Conservation (phyloP, 2,113 vertebrate species). For the Sciurus niger region DNA sequence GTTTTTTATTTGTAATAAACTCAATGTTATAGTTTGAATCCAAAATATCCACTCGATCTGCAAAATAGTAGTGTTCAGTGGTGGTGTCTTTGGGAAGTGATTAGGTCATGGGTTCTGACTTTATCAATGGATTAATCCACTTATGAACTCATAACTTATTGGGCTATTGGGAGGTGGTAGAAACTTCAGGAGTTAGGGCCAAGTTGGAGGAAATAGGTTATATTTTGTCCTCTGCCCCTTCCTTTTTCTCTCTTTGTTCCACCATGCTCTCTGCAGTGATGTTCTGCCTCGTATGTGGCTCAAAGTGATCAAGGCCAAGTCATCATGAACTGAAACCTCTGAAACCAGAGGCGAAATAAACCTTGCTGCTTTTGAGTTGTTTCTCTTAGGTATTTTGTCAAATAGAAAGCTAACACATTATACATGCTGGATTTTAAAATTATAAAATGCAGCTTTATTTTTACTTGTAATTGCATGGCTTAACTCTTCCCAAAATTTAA, state of each 20-base stretch:
- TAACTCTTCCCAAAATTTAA: not conserved
- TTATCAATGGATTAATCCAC: not conserved
- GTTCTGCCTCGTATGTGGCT: not conserved
- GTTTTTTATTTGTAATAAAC: not conserved
- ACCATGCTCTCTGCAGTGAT: not conserved
- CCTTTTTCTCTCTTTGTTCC: not conserved
- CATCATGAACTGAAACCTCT: not conserved
- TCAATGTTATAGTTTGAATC: not conserved
- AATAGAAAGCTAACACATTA: not conserved
- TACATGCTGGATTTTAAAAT: conserved; percentile 14
- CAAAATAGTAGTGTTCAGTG: not conserved
- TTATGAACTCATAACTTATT: not conserved
- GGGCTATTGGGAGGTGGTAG: not conserved
- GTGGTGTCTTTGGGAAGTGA: not conserved
- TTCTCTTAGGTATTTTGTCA: not conserved
- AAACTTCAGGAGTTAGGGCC: not conserved
- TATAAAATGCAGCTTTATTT: not conserved
- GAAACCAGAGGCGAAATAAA: not conserved
- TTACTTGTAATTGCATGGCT: not conserved
- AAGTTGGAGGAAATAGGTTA: not conserved
- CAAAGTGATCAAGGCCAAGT: not conserved
- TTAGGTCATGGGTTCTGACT: not conserved
- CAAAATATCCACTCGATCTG: not conserved
- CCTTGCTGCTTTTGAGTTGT: not conserved
- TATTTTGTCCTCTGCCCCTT: not conserved